Conservation (phyloP, 30 jellyfish, hydroid and myxozoan genomes). For the Aurelia aurita region DNA sequence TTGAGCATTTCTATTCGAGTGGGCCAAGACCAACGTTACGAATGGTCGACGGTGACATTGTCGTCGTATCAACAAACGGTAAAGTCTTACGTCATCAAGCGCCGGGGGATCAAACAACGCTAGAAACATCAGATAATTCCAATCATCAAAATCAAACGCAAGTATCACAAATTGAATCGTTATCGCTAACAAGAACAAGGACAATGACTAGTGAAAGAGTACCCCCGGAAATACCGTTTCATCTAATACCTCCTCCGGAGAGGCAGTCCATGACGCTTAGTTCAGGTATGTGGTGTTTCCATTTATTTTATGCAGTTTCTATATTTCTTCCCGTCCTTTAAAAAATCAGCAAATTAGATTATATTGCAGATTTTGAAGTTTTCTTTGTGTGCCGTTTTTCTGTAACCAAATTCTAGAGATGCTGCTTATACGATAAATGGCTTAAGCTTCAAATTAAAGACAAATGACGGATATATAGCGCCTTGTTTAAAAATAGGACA, state of each 20-base stretch:
- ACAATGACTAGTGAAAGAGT: slow-evolving; percentile 38
- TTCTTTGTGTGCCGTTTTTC: no score
- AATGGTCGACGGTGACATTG: slow-evolving; percentile 69
- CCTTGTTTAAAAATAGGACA: no score
- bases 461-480: no score
- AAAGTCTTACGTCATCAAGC: slow-evolving; percentile 53
- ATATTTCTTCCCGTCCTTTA: no score
- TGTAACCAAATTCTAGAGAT: no score
- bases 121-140: slow-evolving; percentile 51
- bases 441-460: no score
- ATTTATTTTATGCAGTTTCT: neutral
- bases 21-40: slow-evolving; percentile 79
- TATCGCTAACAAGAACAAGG: slow-evolving; percentile 9
- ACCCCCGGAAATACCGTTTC: slow-evolving; percentile 65
- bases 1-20: slow-evolving; percentile 68
- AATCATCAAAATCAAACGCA: neutral
- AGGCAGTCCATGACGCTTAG: slow-evolving; percentile 40
- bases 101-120: slow-evolving; percentile 55
- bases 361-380: no score
- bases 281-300: slow-evolving; percentile 13
- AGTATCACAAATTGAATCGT: neutral
- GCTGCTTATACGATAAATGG: no score
- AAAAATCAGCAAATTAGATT: no score
- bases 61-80: slow-evolving; percentile 62
- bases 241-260: slow-evolving; percentile 54